Percentiles rank a stretch among this genome's conserved stretches.
These are phyloP conservation scores for Acheta domesticus DNA, from an alignment of 2,888 invertebrate species.

Conservation along the genomic window DNA sequence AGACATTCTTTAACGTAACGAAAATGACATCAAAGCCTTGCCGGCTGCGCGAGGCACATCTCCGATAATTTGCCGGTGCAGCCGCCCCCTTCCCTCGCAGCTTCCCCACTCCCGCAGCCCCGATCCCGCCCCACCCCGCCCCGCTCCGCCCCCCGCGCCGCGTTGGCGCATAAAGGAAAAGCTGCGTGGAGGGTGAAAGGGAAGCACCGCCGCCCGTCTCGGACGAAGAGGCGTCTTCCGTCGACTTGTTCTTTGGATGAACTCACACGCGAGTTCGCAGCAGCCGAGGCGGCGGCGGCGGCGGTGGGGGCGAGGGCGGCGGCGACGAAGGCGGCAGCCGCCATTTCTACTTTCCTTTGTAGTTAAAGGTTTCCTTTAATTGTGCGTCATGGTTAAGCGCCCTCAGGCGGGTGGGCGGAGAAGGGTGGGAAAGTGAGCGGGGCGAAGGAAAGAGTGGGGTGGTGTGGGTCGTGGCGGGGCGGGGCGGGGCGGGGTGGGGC, in stretches of 20 bases:
- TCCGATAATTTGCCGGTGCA: not conserved
- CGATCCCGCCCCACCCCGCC: no score
- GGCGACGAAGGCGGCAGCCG: not conserved
- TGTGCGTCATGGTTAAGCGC: not conserved
- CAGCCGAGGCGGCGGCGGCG: not conserved
- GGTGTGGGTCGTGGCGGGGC: no score
- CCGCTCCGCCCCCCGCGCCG: no score
- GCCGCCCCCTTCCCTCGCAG: not conserved
- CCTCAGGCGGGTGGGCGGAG: not conserved
- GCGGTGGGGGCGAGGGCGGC: not conserved
- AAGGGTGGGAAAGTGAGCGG: not conserved
- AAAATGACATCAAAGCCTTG: not conserved
- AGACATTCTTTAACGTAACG: conserved; percentile 1
- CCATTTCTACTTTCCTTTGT: conserved; percentile 10
- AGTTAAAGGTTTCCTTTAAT: conserved; percentile 10
- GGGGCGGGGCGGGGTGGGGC: not conserved
- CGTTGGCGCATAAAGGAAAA: no score
- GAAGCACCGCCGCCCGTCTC: not conserved
- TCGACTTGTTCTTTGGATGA: not conserved
- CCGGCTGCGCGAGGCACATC: not conserved
- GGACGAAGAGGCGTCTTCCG: not conserved
- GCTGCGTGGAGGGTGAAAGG: not conserved
- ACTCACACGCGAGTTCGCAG: conserved; percentile 1
- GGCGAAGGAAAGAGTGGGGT: not conserved
- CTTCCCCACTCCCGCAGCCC: no score